phyloP scores from a whole-genome alignment of 92 coral and sea anemone genomes.

The Parazoanthus swiftii region DNA sequence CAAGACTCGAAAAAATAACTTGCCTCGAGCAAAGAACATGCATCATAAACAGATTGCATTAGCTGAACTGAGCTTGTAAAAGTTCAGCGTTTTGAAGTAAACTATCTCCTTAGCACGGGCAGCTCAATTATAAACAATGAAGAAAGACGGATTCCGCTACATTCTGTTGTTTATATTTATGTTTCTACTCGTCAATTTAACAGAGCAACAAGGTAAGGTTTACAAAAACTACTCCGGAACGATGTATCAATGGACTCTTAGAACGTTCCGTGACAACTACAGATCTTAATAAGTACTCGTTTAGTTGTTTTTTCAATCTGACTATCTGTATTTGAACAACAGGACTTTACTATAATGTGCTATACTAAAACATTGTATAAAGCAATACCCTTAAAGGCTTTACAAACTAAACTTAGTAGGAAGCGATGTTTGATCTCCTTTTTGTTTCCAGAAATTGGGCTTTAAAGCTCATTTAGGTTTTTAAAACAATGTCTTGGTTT shows the following conservation, averaged over 20 bases:
- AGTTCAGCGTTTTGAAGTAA: neutral
- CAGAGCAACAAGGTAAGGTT: neutral
- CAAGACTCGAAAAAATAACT: neutral
- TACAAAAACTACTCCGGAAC: neutral
- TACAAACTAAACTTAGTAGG: neutral
- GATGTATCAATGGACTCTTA: neutral
- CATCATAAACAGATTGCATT: neutral
- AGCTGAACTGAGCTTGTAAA: neutral
- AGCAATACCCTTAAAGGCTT: neutral
- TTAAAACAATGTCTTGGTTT: neutral
- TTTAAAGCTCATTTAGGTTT: too few relatives aligned
- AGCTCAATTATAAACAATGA: constrained; percentile 11
- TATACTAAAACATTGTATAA: too few relatives aligned
- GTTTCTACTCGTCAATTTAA: constrained; percentile 3
- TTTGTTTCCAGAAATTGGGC: neutral
- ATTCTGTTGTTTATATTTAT: neutral
- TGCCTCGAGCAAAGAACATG: neutral
- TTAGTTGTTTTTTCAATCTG: too few relatives aligned
- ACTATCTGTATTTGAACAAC: neutral
- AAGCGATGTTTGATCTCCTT: neutral
- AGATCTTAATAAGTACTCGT: neutral
- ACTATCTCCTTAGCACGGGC: neutral
- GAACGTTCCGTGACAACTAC: too few relatives aligned
- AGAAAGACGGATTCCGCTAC: neutral
- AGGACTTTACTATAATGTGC: too few relatives aligned